Base-by-base conservation (phyloP, 2,113 vertebrate species). In the Paramisgurnus dabryanus region DNA sequence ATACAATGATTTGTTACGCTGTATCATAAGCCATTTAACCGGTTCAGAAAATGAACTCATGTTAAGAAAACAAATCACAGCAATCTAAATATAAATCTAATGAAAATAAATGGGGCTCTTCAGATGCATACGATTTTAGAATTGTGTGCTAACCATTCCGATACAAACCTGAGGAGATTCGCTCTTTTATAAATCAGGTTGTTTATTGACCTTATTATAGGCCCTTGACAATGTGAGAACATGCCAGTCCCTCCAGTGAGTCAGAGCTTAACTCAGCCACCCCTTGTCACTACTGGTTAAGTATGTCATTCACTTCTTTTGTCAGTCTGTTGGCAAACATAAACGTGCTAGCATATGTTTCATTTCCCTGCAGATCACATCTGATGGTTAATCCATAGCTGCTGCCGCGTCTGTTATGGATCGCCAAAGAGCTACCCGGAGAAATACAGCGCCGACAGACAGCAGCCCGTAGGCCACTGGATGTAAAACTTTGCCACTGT, bases 321-420 rank as follows among this genome's bases (percentile, higher is more conserved):
- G 76, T 70, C 70, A 79, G 40, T 58, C 43, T 78, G 82, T 78
- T 78, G 55, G 73, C 76, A 76, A 79, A 82, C 55, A 83, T 27
- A 61, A 47, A 55, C 12, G 15, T 40, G 27, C 50, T 53, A 76
- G 66, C 80, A 84, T 78, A 64, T 82, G 76, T 69, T 66, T 34
- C 49, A 76, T 79, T 79, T 79, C 60, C 67, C 58, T 60, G 58
- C 45, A 43, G 64, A 84, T 57, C 76, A 82, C 50, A 53, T 70
- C 45, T 78, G 58, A 57, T 57, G 50, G 75, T 18, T 53, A 69
- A 22, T 65, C 57, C 67, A 79, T 65, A 34, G 15, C 61, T 76
- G 67, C 7, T 55, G n/a, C 76, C 22, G 47, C 63, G 68, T 55
- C 68, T 74, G 67, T 82, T 67, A 81, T 58, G 47, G 67, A 81